Evolutionary conservation across 1,140 invertebrate species (phyloP), one percentile per base, ranked within the genome.

Genomic region (Spodoptera frugiperda): DNA sequence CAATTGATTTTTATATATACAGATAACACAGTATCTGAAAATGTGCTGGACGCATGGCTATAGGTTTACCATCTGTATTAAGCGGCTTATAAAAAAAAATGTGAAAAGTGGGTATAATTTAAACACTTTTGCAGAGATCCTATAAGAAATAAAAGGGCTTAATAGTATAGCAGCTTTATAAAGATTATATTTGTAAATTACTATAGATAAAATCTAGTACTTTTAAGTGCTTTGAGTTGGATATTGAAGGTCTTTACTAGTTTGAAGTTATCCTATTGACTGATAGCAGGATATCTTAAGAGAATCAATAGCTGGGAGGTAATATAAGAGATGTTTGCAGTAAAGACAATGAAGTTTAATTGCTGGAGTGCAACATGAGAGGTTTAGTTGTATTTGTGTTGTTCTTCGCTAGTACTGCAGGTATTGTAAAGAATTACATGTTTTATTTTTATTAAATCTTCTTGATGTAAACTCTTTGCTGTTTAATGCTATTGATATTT

Each of bases 191-290:
- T n/a, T n/a, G n/a, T n/a, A n/a, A n/a, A n/a, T n/a, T n/a, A n/a
- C n/a, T n/a, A n/a, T n/a, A 30, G 11, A 57, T n/a, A 57, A 30
- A 30, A 30, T 57, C 19, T 63, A 63, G 59, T 39, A 17, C 0
- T 10, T 4, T 11, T 17, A 44, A 46, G 44, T 46, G 59, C 17
- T 4, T 63, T 25, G 21, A 3, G 17, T 11, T 25, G 14, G 11
- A 25, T n/a, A 48, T 14, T 48, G 44, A 48, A 48, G 44, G 44
- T n/a, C 49, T 49, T 1, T 10, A 65, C 11, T 15, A 14, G 44
- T 49, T 67, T 67, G 44, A 68, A 68, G 65, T 51, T 33, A 49
- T 68, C 65, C 65, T 68, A 53, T 53, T 33, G n/a, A 33, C 14
- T 68, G 46, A 53, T 68, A 68, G 25, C 4, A 10, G 10, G 61